A percentile compares a stretch with the other conserved stretches of the same genome.
Evolutionary conservation across 64 coral and sea anemone genomes (phyloP).

Genomic region (Acropora yongei): DNA sequence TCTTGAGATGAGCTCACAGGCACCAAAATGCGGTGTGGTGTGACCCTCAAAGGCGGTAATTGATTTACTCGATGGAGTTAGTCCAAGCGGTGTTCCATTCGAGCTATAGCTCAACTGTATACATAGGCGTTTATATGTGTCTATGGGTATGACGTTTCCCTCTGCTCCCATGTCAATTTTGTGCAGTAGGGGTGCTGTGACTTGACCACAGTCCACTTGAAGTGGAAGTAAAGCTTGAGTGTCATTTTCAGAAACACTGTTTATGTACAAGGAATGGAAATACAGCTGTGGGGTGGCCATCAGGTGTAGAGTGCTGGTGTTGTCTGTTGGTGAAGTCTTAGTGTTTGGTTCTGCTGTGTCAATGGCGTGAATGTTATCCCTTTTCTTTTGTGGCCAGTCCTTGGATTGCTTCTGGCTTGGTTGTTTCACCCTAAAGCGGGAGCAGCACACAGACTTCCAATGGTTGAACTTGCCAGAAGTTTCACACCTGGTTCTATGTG

Average conservation of each 20-base stretch:
- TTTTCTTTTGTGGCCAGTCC: neutral
- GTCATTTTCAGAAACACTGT: neutral
- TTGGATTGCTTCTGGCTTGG: neutral
- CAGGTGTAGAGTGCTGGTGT: neutral
- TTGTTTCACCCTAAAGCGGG: neutral
- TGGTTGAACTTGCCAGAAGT: slow-evolving; percentile 57
- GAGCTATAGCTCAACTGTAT: neutral
- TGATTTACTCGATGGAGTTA: slow-evolving; percentile 2
- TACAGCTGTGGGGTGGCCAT: neutral
- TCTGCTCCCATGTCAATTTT: slow-evolving; percentile 66
- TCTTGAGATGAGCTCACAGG: slow-evolving; percentile 46
- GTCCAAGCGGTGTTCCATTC: neutral
- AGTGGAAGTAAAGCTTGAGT: slow-evolving; percentile 47
- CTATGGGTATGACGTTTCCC: slow-evolving; percentile 43
- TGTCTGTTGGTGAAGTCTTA: neutral
- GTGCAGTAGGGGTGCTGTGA: slow-evolving; percentile 34
- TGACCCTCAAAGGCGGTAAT: slow-evolving; percentile 68
- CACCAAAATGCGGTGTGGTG: slow-evolving; percentile 54
- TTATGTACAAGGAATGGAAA: slow-evolving; percentile 47
- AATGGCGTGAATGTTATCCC: neutral
- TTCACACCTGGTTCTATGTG: slow-evolving; percentile 45
- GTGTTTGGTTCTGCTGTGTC: neutral
- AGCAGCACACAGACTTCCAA: slow-evolving; percentile 44
- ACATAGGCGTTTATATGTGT: slow-evolving; percentile 31
- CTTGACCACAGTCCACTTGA: slow-evolving; percentile 57